These are phyloP conservation scores for Machimus rusticus DNA, from an alignment of 2,888 invertebrate species.

Conservation along the genomic window DNA sequence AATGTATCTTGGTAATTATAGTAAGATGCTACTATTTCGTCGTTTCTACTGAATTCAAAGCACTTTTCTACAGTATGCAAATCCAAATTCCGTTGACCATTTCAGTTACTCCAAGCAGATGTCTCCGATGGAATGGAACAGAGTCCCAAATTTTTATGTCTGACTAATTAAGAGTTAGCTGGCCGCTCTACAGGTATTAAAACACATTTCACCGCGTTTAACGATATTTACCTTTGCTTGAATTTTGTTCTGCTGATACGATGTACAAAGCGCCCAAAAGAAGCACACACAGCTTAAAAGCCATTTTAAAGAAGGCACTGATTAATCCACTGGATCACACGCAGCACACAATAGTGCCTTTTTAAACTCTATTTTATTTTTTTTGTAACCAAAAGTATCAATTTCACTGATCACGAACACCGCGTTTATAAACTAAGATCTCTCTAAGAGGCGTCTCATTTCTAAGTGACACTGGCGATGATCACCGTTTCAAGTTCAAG, in stretches of 20 bases:
- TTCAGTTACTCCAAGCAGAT: background rate
- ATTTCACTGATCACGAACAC: background rate
- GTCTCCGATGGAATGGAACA: background rate
- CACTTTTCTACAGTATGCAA: constrained; percentile 7
- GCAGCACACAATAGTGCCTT: background rate
- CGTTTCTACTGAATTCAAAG: background rate
- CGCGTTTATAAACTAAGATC: background rate
- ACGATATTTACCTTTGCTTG: constrained; percentile 5
- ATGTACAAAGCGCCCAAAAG: background rate
- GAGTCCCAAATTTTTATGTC: background rate
- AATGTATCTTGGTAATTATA: background rate
- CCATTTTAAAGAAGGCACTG: constrained; percentile 1
- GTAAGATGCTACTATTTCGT: background rate
- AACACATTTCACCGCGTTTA: background rate
- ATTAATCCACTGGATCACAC: background rate
- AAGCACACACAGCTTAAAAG: constrained; percentile 1
- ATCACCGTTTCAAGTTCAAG: constrained; percentile 61
- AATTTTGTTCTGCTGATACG: background rate
- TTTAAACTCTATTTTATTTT: background rate
- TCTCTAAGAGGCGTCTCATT: constrained; percentile 2
- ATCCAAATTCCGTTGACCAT: background rate
- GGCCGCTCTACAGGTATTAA: background rate
- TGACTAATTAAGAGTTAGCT: background rate
- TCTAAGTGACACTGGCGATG: constrained; percentile 3
- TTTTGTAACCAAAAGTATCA: background rate